These are phyloP conservation scores for Dolomedes plantarius DNA, from an alignment of 2,888 invertebrate genomes.

Conservation along the genomic window DNA sequence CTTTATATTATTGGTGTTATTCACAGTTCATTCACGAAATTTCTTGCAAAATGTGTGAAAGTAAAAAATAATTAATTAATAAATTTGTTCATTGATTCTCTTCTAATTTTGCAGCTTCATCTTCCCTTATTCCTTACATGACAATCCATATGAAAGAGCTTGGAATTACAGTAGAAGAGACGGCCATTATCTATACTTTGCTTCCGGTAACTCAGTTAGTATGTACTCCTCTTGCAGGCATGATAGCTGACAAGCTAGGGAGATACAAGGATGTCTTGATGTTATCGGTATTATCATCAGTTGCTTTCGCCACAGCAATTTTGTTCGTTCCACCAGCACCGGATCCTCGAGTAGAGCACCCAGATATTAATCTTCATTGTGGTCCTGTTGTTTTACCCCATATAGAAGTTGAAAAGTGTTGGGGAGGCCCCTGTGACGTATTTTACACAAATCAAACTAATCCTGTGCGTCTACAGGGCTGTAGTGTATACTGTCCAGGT, in stretches of 20 bases:
- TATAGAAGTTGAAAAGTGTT: conserved; percentile 64
- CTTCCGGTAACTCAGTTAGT: conserved; percentile 90
- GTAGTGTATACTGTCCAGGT: conserved; percentile 57
- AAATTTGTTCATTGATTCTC: too few relatives aligned
- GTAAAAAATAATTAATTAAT: too few relatives aligned
- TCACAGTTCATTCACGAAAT: too few relatives aligned
- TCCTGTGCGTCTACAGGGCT: conserved; percentile 48
- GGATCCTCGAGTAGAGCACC: conserved; percentile 47
- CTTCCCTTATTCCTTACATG: conserved; percentile 89
- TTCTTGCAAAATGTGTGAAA: too few relatives aligned
- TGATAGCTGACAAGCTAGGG: conserved; percentile 88
- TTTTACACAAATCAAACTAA: conserved; percentile 55
- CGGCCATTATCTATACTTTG: conserved; percentile 89
- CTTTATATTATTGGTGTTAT: too few relatives aligned
- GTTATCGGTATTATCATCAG: conserved; percentile 85
- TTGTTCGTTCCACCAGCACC: conserved; percentile 78
- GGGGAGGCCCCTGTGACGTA: conserved; percentile 64
- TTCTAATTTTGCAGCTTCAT: conserved; percentile 87
- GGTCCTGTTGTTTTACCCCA: conserved; percentile 57
- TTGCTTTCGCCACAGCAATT: conserved; percentile 87
- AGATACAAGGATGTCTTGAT: conserved; percentile 90
- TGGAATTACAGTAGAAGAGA: conserved; percentile 89
- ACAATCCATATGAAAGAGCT: conserved; percentile 94
- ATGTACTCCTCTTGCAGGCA: conserved; percentile 86
- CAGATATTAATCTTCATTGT: conserved; percentile 53